These are phyloP conservation scores for Dicyrtomina minuta DNA, from an alignment of 2,888 invertebrate genomes.

Conservation along the genomic window DNA sequence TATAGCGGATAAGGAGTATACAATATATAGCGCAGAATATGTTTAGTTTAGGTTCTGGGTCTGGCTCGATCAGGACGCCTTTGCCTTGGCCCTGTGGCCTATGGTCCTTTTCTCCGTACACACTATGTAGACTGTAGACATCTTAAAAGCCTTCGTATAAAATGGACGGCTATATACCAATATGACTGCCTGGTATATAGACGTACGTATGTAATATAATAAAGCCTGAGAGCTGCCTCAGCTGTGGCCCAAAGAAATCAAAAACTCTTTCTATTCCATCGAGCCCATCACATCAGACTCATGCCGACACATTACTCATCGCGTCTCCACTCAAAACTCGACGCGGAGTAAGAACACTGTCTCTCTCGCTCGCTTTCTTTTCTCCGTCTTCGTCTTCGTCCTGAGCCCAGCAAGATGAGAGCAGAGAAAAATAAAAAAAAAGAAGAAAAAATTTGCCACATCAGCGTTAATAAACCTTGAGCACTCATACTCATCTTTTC, in stretches of 20 bases:
- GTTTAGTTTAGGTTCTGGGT: too few species aligned
- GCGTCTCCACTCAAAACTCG: conserved; percentile 33
- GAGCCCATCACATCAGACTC: conserved; percentile 49
- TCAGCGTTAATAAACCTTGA: conserved; percentile 42
- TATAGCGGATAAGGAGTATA: too few species aligned
- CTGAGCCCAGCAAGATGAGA: conserved; percentile 6
- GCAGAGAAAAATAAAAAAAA: conserved; percentile 10
- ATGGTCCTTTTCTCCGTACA: too few species aligned
- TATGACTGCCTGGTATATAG: too few species aligned
- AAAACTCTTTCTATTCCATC: conserved; percentile 53
- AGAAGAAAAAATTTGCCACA: conserved; percentile 34
- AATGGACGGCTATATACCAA: background rate
- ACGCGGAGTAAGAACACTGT: conserved; percentile 23
- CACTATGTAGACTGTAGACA: too few species aligned
- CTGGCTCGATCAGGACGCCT: too few species aligned
- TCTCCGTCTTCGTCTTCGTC: background rate
- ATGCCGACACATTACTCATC: conserved; percentile 53
- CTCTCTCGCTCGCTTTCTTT: conserved; percentile 7
- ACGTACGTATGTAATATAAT: conserved; percentile 34
- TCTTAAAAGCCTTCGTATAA: too few species aligned
- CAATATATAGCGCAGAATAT: too few species aligned
- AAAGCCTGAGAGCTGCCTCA: conserved; percentile 50
- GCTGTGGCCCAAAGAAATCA: conserved; percentile 53
- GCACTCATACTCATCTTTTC: background rate
- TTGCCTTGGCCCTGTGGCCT: too few species aligned